Evolutionary conservation across 1,140 invertebrate genomes (phyloP), one percentile per base, ranked within the genome.

Genomic region (Latrodectus geometricus): DNA sequence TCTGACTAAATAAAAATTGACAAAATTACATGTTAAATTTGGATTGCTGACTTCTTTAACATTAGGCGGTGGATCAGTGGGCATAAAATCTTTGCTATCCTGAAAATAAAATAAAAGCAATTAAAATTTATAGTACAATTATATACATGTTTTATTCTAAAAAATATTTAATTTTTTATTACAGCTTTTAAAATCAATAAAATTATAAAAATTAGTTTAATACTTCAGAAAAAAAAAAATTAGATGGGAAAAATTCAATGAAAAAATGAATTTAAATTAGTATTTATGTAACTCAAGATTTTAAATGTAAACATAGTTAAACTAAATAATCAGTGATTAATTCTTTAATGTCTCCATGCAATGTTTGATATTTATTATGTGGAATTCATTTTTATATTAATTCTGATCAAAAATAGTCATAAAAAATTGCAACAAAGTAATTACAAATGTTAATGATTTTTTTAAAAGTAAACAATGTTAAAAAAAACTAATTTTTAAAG

Each of bases 21-120:
- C 8, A 48, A 14, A 75, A 17, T 56, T 84, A 84, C 81, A 84
- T 56, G 73, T 68, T 23, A 74, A 11, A 74, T 61, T 74, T 9
- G 70, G 50, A 50, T 61, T 61, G 56, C 14, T 82, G 50, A 76
- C 21, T 61, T 74, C 54, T 68, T 76, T 84, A 7, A 15, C 9
- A 15, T 17, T 66, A 35, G 50, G 21, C n/a, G 0, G 69, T 72
- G 50, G 21, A 35, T 35, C 21, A 35, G 69, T 20, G 50, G 69
- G 15, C n/a, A 73, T 17, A 14, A 84, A 84, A 68, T 84, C 81
- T 76, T 84, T 84, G 3, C 20, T 54, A 17, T 76, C 81, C 81
- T 84, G 49, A 5, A 82, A 56, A 4, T 9, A 17, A 75, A 69
- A 84, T n/a, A 61, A 3, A 61, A 61, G 8, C 8, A 61, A 61